Evolutionary conservation across 2,113 vertebrate genomes (phyloP), one percentile per base, ranked within the genome.

Genomic region (Lanius ludovicianus): DNA sequence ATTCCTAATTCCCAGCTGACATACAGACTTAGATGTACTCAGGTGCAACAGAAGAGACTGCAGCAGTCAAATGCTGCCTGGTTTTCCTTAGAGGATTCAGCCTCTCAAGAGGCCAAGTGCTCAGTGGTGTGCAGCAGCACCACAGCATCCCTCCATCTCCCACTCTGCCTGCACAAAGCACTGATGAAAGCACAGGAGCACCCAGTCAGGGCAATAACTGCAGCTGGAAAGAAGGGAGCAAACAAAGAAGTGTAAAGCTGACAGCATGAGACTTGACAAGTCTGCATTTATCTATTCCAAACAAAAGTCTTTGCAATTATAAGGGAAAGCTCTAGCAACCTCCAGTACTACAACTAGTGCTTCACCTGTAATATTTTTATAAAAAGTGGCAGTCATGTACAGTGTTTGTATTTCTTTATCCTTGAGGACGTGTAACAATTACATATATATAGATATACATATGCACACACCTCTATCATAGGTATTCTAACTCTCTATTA

Each of bases 361-460:
- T 70, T 75, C 79, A 89, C 18, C 18, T 27, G 15, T 20, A 53
- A 37, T 17, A 42, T 5, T 93, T 6, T 21, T 23, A 15, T 13
- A 14, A 59, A 39, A 19, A 41, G 7, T 49, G 20, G 14, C 42
- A 82, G 31, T 7, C 31, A 42, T 3, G 33, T n/a, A 88, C 11
- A 30, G 23, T 6, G 9, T 14, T 75, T 56, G 25, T 12, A 18
- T 27, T 16, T 31, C 42, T 76, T 57, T 25, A n/a, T 30, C 27
- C 21, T 41, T 47, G 22, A 70, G 30, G 14, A 68, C 30, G 25
- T 41, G 31, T 22, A 78, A 69, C 5, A 74, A 19, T 23, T 64
- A 42, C 17, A 46, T 27, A n/a, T 11, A 27, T 0, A 42, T 4
- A 53, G 7, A 74, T 3, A 30, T 4, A 60, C 1, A 35, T 18